Conservation (phyloP, 2,113 vertebrate species). For the sheep (Ovis aries) region ARS-UI_Ramb_v3.0 NC_056056.1:27646001-27646500, state of each 20-base stretch:
- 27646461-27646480: not conserved
- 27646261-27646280: not conserved
- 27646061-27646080: not conserved
- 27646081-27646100: not conserved
- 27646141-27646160: not conserved
- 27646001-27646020: not conserved
- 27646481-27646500: not conserved
- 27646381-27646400: not conserved
- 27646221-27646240: not conserved
- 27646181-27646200: not conserved
- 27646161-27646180: not conserved
- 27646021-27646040: not conserved
- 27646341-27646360: not conserved
- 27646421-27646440: not conserved
- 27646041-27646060: not conserved
- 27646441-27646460: not conserved
- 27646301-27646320: not conserved
- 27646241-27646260: not conserved
- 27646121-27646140: not conserved
- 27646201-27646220: not conserved
- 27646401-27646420: not conserved
- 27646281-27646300: not conserved
- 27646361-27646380: not conserved
- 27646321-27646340: not conserved
- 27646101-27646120: fast-evolving